Conservation (phyloP, 2,888 invertebrate genomes). For the Halocaridina rubra region DNA sequence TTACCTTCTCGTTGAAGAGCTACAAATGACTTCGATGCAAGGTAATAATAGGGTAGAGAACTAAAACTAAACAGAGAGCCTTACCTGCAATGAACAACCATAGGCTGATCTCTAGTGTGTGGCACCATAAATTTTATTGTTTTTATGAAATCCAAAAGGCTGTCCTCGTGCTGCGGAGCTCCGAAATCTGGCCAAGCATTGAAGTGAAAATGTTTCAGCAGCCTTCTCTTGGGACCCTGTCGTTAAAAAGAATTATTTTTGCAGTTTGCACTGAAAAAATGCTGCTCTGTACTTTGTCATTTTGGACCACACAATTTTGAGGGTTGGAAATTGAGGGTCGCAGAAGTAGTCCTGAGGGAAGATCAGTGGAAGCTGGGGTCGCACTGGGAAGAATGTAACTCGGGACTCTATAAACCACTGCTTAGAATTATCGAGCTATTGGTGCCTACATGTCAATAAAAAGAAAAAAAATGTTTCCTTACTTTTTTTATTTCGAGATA, state of each 20-base stretch:
- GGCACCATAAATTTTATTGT: not conserved
- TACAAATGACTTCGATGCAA: not conserved
- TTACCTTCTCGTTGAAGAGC: not conserved
- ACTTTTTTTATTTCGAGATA: not conserved
- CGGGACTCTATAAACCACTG: too few relatives aligned
- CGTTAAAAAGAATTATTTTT: not conserved
- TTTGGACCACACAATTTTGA: too few relatives aligned
- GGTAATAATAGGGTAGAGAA: not conserved
- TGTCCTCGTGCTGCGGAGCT: constrained; percentile 5
- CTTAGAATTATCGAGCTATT: too few relatives aligned
- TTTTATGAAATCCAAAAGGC: constrained; percentile 32
- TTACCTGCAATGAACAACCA: constrained; percentile 56
- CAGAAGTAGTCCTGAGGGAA: too few relatives aligned
- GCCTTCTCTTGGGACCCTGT: constrained; percentile 11
- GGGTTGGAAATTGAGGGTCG: too few relatives aligned
- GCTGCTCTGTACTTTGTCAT: not conserved
- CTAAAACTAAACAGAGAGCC: not conserved
- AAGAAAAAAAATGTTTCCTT: too few relatives aligned
- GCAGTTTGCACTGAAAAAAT: not conserved
- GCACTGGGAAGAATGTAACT: too few relatives aligned
- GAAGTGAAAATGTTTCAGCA: constrained; percentile 50
- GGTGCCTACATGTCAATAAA: too few relatives aligned
- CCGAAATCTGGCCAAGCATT: constrained; percentile 51
- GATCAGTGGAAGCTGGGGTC: too few relatives aligned
- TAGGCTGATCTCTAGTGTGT: constrained; percentile 4